Evolutionary conservation across 2,113 vertebrate genomes (phyloP).

Genomic region (Lipotes vexillifer): DNA sequence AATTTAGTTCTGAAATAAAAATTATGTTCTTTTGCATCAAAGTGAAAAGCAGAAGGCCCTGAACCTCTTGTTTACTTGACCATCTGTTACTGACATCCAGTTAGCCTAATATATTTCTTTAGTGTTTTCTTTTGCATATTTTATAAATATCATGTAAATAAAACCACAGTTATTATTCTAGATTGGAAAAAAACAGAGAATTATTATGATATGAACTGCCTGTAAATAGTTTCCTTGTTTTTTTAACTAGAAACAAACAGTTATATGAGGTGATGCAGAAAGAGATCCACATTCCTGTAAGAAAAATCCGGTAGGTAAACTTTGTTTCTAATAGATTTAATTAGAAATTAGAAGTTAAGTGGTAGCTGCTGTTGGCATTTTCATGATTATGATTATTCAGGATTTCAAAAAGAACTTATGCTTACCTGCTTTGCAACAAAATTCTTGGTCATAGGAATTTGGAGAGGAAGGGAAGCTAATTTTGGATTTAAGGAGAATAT

Average conservation of each 20-base stretch:
- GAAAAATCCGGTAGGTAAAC: constrained; percentile 86
- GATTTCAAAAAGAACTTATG: background rate
- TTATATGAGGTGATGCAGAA: constrained; percentile 90
- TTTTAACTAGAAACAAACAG: constrained; percentile 90
- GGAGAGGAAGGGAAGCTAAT: background rate
- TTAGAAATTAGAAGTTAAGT: background rate
- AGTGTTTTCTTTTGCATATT: constrained; percentile 3
- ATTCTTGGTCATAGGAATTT: background rate
- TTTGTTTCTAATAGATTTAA: background rate
- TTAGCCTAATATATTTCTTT: background rate
- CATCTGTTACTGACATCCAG: background rate
- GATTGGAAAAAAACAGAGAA: background rate
- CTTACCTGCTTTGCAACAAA: background rate
- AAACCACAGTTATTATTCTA: background rate
- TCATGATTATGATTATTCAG: background rate
- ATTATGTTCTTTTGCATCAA: background rate
- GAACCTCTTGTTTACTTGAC: background rate
- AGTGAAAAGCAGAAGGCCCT: background rate
- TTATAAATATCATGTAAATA: constrained; percentile 16
- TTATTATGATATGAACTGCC: background rate
- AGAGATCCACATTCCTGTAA: constrained; percentile 88
- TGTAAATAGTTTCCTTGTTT: constrained; percentile 37
- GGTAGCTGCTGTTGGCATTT: background rate
- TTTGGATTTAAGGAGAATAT: background rate
- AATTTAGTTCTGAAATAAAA: constrained; percentile 10